Conservation (phyloP, 2,113 vertebrate genomes). For the Ailuropoda melanoleuca region DNA sequence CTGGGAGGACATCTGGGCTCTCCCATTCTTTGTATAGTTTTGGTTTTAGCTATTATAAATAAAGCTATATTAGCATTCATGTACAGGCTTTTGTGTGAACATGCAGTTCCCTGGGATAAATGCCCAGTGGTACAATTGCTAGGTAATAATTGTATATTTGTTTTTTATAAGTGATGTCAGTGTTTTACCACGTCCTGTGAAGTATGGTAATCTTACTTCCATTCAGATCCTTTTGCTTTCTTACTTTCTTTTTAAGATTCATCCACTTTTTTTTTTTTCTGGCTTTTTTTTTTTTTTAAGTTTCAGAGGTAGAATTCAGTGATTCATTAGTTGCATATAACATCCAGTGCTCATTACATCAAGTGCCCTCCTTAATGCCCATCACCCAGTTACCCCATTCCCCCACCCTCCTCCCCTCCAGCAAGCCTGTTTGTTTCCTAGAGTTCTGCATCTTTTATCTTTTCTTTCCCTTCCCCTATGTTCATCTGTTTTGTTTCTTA, state of each 20-base stretch:
- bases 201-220: not conserved
- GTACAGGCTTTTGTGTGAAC: conserved; percentile 3
- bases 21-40: not conserved
- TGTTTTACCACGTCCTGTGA: not conserved
- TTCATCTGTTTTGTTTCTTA: too few species aligned
- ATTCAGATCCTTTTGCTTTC: not conserved
- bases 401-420: too few species aligned
- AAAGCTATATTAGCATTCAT: not conserved
- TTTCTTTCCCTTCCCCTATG: too few species aligned
- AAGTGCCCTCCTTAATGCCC: too few species aligned
- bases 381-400: too few species aligned
- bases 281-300: not conserved
- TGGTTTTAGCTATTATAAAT: not conserved
- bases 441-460: not conserved
- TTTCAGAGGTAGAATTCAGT: not conserved
- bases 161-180: not conserved
- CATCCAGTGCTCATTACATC: too few species aligned
- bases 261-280: not conserved
- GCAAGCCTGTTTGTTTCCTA: not conserved
- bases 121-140: not conserved
- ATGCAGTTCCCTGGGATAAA: not conserved
- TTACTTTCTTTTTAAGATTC: not conserved
- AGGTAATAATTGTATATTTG: not conserved
- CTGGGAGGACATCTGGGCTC: not conserved
- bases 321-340: too few species aligned